A percentile compares a stretch with the other conserved stretches of the same genome.
Conservation (phyloP, 2,797 vertebrate species). For the Cossypha heuglini region DNA sequence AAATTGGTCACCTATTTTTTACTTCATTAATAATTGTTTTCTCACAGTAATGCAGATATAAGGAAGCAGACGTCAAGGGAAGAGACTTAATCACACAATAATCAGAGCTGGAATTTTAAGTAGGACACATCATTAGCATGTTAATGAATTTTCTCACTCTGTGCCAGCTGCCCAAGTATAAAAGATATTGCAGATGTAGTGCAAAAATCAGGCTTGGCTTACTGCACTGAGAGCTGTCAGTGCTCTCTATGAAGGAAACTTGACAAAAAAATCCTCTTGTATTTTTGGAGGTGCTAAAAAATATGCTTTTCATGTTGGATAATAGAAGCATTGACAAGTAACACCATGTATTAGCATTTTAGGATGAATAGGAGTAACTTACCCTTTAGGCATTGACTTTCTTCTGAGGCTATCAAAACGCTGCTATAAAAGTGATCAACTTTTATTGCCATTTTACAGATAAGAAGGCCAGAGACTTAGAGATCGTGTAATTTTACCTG, state of each 20-base stretch:
- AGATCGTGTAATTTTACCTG: not conserved
- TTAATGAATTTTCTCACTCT: slow-evolving; percentile 71
- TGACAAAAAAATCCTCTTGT: slow-evolving; percentile 12
- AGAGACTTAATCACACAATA: slow-evolving; percentile 76
- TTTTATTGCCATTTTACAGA: not conserved
- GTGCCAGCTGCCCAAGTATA: slow-evolving; percentile 62
- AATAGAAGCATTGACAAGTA: not conserved
- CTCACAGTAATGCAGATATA: slow-evolving; percentile 53
- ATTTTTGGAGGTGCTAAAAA: slow-evolving; percentile 37
- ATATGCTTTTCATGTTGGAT: not conserved
- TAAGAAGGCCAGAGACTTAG: not conserved
- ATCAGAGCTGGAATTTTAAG: slow-evolving; percentile 77
- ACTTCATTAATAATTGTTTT: slow-evolving; percentile 67
- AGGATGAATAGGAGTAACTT: slow-evolving; percentile 20
- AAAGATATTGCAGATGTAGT: slow-evolving; percentile 66
- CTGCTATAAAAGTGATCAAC: not conserved
- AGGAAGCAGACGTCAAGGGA: slow-evolving; percentile 64
- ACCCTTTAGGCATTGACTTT: not conserved
- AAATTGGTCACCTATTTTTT: slow-evolving; percentile 55
- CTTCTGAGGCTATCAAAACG: not conserved
- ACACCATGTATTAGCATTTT: not conserved
- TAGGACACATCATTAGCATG: slow-evolving; percentile 73
- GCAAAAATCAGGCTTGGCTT: slow-evolving; percentile 41
- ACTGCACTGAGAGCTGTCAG: slow-evolving; percentile 33
- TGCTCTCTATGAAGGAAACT: not conserved